Evolutionary conservation across 2,113 vertebrate species (phyloP), one percentile per base, ranked within the genome.

Genomic region (human): DNA sequence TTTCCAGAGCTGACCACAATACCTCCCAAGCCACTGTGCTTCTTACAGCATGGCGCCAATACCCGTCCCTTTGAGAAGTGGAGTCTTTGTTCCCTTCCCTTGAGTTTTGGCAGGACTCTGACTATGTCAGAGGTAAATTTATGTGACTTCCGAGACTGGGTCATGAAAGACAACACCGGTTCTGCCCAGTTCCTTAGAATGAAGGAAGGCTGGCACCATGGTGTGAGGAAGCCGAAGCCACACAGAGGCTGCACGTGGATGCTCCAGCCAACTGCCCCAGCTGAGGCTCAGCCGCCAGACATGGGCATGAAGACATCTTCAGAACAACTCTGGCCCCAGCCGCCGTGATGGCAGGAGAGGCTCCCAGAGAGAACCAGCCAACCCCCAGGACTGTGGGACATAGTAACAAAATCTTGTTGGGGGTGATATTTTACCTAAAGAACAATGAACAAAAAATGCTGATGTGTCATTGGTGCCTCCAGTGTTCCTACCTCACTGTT

Each of bases 331-430:
- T n/a, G 20, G 61, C 2, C n/a, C 86, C 23, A 48, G n/a, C 23
- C 70, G 25, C 22, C 1, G 35, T 1, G 1, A 14, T 22, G 8
- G 0, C 14, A 8, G 0, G 2, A 14, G 61, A 27, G 61, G 14
- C 50, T 40, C 64, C 16, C 3, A 9, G 52, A 10, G 35, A 90
- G 27, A 59, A 25, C 23, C 10, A 16, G 73, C 18, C 40, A 8
- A 22, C 52, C 14, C 76, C 30, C 23, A 87, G 57, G 59, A 57
- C 27, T 4, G 23, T 4, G 50, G 82, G n/a, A 4, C 3, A 6
- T 8, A 11, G 27, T 35, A 6, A 30, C 23, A 35, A n/a, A 43
- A 14, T 27, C n/a, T 32, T 30, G 48, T 35, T 45, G 38, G n/a
- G 23, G 38, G 66, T 17, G 55, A 55, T 8, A 9, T 38, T 16